A percentile compares a stretch with the other conserved stretches of the same genome.
These are phyloP conservation scores for Oreochromis tanganicae DNA, from an alignment of 2,113 vertebrate species.

Conservation along the genomic window DNA sequence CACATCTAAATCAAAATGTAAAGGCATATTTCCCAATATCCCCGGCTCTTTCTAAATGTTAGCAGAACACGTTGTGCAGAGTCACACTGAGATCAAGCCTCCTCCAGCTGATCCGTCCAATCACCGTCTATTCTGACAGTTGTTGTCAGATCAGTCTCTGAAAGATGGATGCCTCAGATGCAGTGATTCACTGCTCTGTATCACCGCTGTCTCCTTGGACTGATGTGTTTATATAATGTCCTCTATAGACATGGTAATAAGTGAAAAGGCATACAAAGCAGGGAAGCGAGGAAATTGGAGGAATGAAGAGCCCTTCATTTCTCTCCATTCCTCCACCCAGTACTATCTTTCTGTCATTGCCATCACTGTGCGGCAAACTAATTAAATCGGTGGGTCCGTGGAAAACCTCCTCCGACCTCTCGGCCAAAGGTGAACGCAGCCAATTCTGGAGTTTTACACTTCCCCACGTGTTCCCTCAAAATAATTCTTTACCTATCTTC, in stretches of 20 bases:
- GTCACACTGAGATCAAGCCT: not conserved
- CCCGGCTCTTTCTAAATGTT: not conserved
- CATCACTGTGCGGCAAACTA: not conserved
- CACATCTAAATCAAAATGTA: not conserved
- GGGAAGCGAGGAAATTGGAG: not conserved
- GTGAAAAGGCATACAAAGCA: not conserved
- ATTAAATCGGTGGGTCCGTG: not conserved
- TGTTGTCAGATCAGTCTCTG: not conserved
- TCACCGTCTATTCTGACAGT: not conserved
- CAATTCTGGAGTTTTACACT: not conserved
- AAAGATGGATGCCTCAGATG: not conserved
- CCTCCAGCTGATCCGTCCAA: not conserved
- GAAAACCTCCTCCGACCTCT: not conserved
- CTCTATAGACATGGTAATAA: not conserved
- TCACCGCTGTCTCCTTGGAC: conserved; percentile 10
- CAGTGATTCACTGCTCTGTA: not conserved
- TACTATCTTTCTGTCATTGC: not conserved
- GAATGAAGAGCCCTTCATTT: not conserved
- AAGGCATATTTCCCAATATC: not conserved
- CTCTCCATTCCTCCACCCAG: not conserved
- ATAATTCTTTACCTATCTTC: not conserved
- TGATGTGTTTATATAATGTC: conserved; percentile 14
- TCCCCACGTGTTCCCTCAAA: not conserved
- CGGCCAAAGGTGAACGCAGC: not conserved
- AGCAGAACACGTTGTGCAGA: not conserved